Evolutionary conservation across 2,888 invertebrate species (phyloP).

Genomic region (Chirona hameri): DNA sequence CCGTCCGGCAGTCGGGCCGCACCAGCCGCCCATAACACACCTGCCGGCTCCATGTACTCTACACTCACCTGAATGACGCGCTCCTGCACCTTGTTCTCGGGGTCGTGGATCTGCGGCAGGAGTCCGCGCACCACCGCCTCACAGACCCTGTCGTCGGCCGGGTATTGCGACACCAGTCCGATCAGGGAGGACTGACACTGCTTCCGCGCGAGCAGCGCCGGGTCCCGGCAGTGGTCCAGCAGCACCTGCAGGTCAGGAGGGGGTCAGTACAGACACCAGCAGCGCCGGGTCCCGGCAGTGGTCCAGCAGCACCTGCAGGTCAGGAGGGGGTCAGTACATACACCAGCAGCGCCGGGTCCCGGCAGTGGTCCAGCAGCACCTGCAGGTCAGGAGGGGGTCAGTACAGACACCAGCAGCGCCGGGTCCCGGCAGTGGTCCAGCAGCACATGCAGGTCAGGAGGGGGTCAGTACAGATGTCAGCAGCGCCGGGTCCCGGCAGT

Average conservation of each 20-base stretch:
- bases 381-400: conserved; percentile 36
- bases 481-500: conserved; percentile 53
- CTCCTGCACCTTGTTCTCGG: conserved; percentile 52
- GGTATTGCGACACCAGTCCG: conserved; percentile 50
- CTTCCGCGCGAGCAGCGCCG: conserved; percentile 53
- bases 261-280: too few relatives aligned
- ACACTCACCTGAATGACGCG: conserved; percentile 48
- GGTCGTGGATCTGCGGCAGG: conserved; percentile 56
- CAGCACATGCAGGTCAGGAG: conserved; percentile 41
- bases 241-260: conserved; percentile 41
- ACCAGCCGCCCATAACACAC: too few relatives aligned
- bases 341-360: conserved; percentile 53
- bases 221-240: conserved; percentile 51
- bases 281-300: conserved; percentile 54
- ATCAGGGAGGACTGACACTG: conserved; percentile 54
- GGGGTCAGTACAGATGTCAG: too few relatives aligned
- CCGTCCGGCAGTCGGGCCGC: too few relatives aligned
- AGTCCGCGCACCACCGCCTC: conserved; percentile 51
- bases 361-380: conserved; percentile 47
- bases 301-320: conserved; percentile 43
- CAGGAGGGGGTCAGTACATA: too few relatives aligned
- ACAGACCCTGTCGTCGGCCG: conserved; percentile 47
- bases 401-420: too few relatives aligned
- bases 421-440: conserved; percentile 52
- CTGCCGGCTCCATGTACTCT: not conserved